A percentile compares a stretch with the other conserved stretches of the same genome.
phyloP scores from a whole-genome alignment of 2,888 invertebrate genomes.

The Cistogaster globosa region DNA sequence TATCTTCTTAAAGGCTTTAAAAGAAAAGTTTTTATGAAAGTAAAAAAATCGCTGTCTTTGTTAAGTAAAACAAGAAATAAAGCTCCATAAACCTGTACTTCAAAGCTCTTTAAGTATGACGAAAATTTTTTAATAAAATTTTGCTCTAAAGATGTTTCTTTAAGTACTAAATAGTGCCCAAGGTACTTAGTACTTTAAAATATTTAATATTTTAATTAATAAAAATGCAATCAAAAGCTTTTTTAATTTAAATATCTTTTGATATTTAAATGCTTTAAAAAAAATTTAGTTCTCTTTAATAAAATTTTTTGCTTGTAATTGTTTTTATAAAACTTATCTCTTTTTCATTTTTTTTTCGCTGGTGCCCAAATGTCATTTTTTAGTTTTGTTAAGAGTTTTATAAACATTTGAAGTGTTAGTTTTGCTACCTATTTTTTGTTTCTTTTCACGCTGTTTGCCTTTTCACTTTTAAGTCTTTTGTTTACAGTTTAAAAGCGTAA shows the following conservation, averaged over 20 bases:
- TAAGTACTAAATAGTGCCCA: too few species aligned
- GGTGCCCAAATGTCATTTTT: constrained; percentile 55
- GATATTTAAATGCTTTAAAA: not conserved
- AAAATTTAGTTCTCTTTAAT: not conserved
- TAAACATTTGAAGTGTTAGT: constrained; percentile 64
- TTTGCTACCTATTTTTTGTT: constrained; percentile 34
- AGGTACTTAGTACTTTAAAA: too few species aligned
- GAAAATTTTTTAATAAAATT: too few species aligned
- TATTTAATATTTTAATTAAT: too few species aligned
- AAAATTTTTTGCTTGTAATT: not conserved
- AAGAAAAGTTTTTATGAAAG: too few species aligned
- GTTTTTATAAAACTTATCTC: not conserved
- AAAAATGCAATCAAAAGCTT: too few species aligned
- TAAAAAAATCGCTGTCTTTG: too few species aligned
- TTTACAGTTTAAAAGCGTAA: constrained; percentile 35
- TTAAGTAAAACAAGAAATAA: too few species aligned
- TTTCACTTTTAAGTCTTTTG: constrained; percentile 2
- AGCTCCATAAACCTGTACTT: too few species aligned
- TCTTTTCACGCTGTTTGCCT: constrained; percentile 21
- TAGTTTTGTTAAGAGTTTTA: constrained; percentile 56
- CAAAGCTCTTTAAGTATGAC: too few species aligned
- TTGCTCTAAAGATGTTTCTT: too few species aligned
- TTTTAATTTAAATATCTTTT: too few species aligned
- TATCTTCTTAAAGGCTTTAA: not conserved
- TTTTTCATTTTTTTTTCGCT: not conserved